Percentiles rank a stretch among this genome's conserved stretches.
Conservation (phyloP, 2,888 invertebrate genomes). For the Tuta absoluta region DNA sequence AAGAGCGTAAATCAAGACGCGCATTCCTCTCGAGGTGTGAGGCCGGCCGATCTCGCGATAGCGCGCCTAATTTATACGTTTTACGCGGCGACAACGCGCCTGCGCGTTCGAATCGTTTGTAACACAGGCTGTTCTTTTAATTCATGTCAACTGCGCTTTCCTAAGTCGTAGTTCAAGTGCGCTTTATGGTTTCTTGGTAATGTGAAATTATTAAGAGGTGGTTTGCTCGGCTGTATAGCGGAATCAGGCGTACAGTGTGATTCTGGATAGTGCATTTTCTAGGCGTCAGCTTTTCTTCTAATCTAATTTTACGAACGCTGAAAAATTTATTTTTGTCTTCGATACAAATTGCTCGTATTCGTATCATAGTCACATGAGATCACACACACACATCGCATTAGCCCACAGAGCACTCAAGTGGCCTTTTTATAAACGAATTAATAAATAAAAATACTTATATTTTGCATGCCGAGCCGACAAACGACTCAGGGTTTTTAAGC, state of each 20-base stretch:
- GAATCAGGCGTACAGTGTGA: not conserved
- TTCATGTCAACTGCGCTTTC: slow-evolving; percentile 30
- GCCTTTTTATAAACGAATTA: too few species aligned
- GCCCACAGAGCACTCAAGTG: too few species aligned
- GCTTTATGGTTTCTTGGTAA: slow-evolving; percentile 8
- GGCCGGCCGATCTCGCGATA: slow-evolving; percentile 77
- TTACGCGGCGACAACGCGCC: slow-evolving; percentile 78
- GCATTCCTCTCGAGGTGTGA: slow-evolving; percentile 79
- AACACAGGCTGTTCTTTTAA: slow-evolving; percentile 51
- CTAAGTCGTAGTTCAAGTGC: not conserved
- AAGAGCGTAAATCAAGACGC: slow-evolving; percentile 66
- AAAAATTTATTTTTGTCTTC: too few species aligned
- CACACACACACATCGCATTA: too few species aligned
- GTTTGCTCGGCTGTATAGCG: not conserved
- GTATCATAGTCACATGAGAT: too few species aligned
- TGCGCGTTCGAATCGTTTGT: slow-evolving; percentile 53
- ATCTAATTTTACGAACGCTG: too few species aligned
- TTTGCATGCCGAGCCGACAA: too few species aligned
- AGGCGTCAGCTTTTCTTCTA: too few species aligned
- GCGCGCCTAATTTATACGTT: slow-evolving; percentile 77
- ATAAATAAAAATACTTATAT: too few species aligned
- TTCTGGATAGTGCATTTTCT: not conserved
- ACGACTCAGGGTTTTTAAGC: too few species aligned
- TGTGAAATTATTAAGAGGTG: not conserved
- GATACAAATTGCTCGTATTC: too few species aligned